These are phyloP conservation scores for Apeira syringaria DNA, from an alignment of 2,888 invertebrate genomes.

Conservation along the genomic window DNA sequence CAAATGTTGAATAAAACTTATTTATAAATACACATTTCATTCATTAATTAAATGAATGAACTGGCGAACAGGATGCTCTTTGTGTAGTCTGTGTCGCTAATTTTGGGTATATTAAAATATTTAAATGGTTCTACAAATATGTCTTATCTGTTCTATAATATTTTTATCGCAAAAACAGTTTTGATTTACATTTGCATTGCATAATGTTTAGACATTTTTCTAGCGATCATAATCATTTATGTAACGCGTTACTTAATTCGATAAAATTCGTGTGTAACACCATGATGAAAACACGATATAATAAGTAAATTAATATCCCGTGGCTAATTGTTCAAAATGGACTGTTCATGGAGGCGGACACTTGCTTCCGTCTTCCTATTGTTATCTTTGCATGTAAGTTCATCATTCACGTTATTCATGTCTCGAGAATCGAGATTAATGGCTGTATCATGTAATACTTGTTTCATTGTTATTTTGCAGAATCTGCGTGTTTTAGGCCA, in stretches of 20 bases:
- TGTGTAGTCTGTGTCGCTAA: background rate
- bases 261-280: conserved; percentile 45
- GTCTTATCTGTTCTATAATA: background rate
- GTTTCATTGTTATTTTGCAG: conserved; percentile 35
- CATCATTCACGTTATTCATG: conserved; percentile 22
- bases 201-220: conserved; percentile 26
- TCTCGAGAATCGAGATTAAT: conserved; percentile 12
- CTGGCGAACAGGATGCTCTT: background rate
- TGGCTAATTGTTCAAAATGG: conserved; percentile 54
- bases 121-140: conserved; percentile 6
- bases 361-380: conserved; percentile 39
- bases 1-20: too few relatives aligned
- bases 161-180: conserved; percentile 6
- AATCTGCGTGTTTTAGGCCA: conserved; percentile 21
- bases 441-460: conserved; percentile 19
- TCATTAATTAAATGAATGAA: too few relatives aligned
- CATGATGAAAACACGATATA: conserved; percentile 45
- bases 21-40: too few relatives aligned
- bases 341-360: conserved; percentile 45
- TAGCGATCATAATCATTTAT: conserved; percentile 38
- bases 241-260: conserved; percentile 49
- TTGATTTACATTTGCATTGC: conserved; percentile 20
- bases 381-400: conserved; percentile 49
- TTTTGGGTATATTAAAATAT: conserved; percentile 10
- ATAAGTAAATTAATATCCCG: conserved; percentile 50